Evolutionary conservation across 2,113 vertebrate species (phyloP).

Genomic region (Taxidea taxus): DNA sequence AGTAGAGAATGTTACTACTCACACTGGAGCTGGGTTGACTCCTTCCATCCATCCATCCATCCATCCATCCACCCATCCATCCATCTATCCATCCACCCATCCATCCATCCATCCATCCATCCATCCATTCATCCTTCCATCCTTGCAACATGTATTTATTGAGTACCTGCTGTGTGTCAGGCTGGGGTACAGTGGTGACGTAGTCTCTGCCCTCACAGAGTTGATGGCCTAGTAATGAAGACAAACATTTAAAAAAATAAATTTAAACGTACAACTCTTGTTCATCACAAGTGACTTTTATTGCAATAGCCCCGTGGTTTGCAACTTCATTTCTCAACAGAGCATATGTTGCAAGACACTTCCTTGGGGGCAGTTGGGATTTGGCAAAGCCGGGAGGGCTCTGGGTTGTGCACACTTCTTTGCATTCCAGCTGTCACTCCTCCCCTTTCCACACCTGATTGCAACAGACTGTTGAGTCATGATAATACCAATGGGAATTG

Average conservation of each 20-base stretch:
- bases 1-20: not conserved
- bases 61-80: not conserved
- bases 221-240: constrained; percentile 16
- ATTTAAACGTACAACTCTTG: not conserved
- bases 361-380: constrained; percentile 38
- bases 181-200: not conserved
- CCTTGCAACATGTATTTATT: constrained; percentile 61
- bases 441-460: not conserved
- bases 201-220: not conserved
- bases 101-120: not conserved
- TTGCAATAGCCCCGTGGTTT: not conserved
- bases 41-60: not conserved
- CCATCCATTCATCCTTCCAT: not conserved
- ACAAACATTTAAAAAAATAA: not conserved
- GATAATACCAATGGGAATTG: constrained; percentile 26
- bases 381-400: constrained; percentile 2
- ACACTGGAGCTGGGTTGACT: not conserved
- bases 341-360: constrained; percentile 57
- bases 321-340: constrained; percentile 37
- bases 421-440: constrained; percentile 8
- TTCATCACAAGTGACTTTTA: constrained; percentile 22
- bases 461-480: constrained; percentile 39
- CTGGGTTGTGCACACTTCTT: not conserved
- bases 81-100: not conserved
- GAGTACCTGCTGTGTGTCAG: not conserved